Conservation (phyloP, 2,888 invertebrate genomes). For the Elegia similella region DNA sequence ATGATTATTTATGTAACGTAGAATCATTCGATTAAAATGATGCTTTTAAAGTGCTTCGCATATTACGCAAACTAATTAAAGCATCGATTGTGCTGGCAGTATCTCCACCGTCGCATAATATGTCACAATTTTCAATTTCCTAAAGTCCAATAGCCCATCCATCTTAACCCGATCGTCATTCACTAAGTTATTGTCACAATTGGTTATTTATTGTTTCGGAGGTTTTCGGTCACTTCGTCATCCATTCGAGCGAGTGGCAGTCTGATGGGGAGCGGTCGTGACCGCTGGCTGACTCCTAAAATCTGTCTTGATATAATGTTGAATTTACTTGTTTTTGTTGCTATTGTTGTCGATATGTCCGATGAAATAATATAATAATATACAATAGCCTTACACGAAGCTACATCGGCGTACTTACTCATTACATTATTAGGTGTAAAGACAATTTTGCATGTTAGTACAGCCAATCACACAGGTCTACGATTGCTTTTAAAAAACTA, state of each 20-base stretch:
- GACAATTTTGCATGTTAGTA: no score
- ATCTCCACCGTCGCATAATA: neutral
- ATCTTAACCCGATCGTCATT: slow-evolving; percentile 9
- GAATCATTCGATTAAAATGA: neutral
- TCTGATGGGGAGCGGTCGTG: neutral
- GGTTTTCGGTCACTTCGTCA: slow-evolving; percentile 4
- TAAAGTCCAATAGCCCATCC: slow-evolving; percentile 7
- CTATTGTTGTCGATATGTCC: no score
- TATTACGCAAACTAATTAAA: slow-evolving; percentile 3
- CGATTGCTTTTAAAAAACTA: no score
- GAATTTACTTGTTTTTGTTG: neutral
- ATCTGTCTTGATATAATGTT: neutral
- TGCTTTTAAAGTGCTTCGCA: neutral
- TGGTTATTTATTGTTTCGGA: slow-evolving; percentile 14
- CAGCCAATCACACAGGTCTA: no score
- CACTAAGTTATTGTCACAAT: slow-evolving; percentile 7
- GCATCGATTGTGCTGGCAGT: neutral
- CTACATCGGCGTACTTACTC: no score
- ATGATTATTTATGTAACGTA: neutral
- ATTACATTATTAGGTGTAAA: no score
- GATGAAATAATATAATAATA: no score
- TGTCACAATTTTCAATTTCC: slow-evolving; percentile 10
- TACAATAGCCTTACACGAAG: no score
- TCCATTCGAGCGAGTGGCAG: slow-evolving; percentile 1
- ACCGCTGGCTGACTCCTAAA: neutral